Evolutionary conservation across 2,888 invertebrate genomes (phyloP).

Genomic region (Microctonus brassicae): DNA sequence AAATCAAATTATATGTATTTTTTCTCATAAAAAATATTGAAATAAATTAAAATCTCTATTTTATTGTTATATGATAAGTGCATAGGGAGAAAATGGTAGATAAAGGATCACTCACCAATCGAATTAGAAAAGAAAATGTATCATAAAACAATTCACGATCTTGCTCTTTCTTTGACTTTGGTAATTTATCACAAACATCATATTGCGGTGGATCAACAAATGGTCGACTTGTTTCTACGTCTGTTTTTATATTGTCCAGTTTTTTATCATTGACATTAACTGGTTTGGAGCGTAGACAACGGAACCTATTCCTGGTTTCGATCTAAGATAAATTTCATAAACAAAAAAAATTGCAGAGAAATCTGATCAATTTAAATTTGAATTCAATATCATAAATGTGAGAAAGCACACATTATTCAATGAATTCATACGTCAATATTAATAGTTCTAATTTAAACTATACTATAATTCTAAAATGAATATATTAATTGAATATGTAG

Average conservation of each 20-base stretch:
- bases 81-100: not conserved
- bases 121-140: constrained; percentile 61
- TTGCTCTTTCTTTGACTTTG: constrained; percentile 49
- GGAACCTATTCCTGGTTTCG: constrained; percentile 65
- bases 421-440: too few relatives aligned
- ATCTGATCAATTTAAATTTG: not conserved
- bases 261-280: constrained; percentile 58
- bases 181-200: not conserved
- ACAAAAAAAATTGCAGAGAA: constrained; percentile 32
- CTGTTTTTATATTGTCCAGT: constrained; percentile 26
- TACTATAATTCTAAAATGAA: too few relatives aligned
- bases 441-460: too few relatives aligned
- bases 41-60: too few relatives aligned
- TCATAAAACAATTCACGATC: constrained; percentile 62
- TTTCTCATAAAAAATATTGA: too few relatives aligned
- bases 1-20: too few relatives aligned
- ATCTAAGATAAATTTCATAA: constrained; percentile 51
- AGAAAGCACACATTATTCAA: too few relatives aligned
- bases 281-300: constrained; percentile 62
- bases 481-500: not conserved
- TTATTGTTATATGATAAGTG: too few relatives aligned
- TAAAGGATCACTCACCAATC: constrained; percentile 50
- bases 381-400: too few relatives aligned
- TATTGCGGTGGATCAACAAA: not conserved
- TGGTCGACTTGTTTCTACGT: constrained; percentile 23